Evolutionary conservation across 2,888 invertebrate genomes (phyloP).

Genomic region (Agelastica alni): DNA sequence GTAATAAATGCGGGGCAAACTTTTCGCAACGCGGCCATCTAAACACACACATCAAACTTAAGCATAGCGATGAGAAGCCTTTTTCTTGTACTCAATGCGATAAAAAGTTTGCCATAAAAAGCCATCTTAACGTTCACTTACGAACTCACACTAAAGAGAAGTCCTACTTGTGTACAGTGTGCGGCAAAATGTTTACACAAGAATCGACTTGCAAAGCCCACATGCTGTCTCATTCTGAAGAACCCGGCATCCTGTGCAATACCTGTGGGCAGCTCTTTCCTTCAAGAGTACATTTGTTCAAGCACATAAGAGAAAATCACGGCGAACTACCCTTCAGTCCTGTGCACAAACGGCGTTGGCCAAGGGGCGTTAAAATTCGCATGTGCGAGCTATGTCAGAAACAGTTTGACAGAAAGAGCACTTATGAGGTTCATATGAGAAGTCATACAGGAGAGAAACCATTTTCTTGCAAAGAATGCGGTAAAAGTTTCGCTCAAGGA

Average conservation of each 20-base stretch:
- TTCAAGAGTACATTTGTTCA: background rate
- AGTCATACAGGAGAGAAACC: conserved; percentile 12
- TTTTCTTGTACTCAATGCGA: background rate
- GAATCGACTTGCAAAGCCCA: conserved; percentile 5
- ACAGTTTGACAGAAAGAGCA: conserved; percentile 7
- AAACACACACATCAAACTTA: conserved; percentile 4
- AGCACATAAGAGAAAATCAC: conserved; percentile 5
- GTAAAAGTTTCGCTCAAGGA: conserved; percentile 8
- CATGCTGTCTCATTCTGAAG: background rate
- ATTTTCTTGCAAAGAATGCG: conserved; percentile 15
- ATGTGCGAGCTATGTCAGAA: conserved; percentile 11
- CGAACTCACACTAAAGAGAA: conserved; percentile 2
- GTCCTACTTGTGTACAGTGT: conserved; percentile 2
- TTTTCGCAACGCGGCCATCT: conserved; percentile 6
- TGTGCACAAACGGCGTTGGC: conserved; percentile 1
- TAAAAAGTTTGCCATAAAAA: conserved; percentile 10
- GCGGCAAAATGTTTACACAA: conserved; percentile 4
- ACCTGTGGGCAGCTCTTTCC: conserved; percentile 1
- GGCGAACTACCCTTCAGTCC: conserved; percentile 2
- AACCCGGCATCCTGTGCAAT: conserved; percentile 1
- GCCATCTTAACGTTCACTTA: background rate
- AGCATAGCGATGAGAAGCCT: conserved; percentile 5
- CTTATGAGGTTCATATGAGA: conserved; percentile 5
- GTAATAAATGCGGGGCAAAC: conserved; percentile 1
- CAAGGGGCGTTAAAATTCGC: conserved; percentile 2